Evolutionary conservation across 2,888 invertebrate genomes (phyloP).

Genomic region (Stratiomys singularior): DNA sequence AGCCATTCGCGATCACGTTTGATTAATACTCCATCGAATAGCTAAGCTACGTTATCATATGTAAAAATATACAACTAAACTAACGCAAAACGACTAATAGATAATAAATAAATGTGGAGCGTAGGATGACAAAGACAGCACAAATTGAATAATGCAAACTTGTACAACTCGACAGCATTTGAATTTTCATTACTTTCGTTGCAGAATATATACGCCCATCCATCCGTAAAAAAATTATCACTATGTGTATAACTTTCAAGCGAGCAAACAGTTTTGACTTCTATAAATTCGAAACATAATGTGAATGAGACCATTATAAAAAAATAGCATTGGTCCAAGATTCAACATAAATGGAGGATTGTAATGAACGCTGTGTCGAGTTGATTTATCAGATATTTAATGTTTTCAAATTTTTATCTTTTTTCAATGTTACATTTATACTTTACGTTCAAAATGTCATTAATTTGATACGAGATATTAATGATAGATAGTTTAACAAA

Average conservation of each 20-base stretch:
- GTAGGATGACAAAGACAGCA: constrained; percentile 37
- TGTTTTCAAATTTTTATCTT: neutral
- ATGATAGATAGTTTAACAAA: constrained; percentile 4
- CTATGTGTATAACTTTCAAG: too few relatives aligned
- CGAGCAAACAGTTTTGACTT: too few relatives aligned
- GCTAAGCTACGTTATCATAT: neutral
- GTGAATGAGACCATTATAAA: too few relatives aligned
- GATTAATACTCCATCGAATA: constrained; percentile 14
- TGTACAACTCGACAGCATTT: neutral
- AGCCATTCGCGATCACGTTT: too few relatives aligned
- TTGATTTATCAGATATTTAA: neutral
- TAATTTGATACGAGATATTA: constrained; percentile 29
- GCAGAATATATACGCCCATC: neutral
- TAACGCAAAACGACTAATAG: too few relatives aligned
- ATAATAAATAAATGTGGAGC: neutral
- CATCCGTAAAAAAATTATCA: too few relatives aligned
- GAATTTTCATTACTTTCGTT: neutral
- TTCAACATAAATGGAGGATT: neutral
- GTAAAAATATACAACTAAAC: too few relatives aligned
- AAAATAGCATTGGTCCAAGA: too few relatives aligned
- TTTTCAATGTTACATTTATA: neutral
- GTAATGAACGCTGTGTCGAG: neutral
- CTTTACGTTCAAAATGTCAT: constrained; percentile 6
- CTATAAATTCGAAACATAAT: too few relatives aligned
- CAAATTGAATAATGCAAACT: constrained; percentile 44